Conservation (phyloP, 2,888 invertebrate genomes). For the Philonicus albiceps region DNA sequence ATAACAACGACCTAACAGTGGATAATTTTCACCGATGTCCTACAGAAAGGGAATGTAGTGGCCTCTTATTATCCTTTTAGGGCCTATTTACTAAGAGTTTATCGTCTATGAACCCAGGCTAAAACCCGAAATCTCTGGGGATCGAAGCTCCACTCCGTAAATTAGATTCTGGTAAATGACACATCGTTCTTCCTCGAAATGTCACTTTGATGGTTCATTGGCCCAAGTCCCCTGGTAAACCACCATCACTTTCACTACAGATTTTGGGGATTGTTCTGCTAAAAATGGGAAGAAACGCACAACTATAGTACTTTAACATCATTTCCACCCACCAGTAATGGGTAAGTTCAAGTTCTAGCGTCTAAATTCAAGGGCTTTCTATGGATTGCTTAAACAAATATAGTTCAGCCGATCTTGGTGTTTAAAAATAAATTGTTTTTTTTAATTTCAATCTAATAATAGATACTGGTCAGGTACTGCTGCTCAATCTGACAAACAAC, state of each 20-base stretch:
- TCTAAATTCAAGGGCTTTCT: background rate
- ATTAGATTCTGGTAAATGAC: background rate
- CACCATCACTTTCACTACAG: background rate
- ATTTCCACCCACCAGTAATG: background rate
- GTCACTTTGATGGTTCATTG: constrained; percentile 18
- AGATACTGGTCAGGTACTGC: constrained; percentile 25
- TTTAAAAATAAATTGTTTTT: constrained; percentile 18
- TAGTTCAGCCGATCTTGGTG: background rate
- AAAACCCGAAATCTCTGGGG: background rate
- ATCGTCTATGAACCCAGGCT: background rate
- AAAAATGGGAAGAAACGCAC: background rate
- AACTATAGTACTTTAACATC: background rate
- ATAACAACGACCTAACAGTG: background rate
- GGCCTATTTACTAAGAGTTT: background rate
- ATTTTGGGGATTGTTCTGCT: background rate
- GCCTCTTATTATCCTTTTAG: background rate
- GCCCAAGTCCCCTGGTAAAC: background rate
- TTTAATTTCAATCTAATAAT: constrained; percentile 27
- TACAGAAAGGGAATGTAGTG: background rate
- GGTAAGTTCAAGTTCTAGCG: background rate
- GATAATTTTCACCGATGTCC: background rate
- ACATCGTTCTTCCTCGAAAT: background rate
- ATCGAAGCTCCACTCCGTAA: background rate
- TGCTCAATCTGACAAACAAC: background rate
- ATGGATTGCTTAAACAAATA: background rate